Evolutionary conservation across 2,113 vertebrate genomes (phyloP), one percentile per base, ranked within the genome.

Genomic region (Calcarius ornatus): DNA sequence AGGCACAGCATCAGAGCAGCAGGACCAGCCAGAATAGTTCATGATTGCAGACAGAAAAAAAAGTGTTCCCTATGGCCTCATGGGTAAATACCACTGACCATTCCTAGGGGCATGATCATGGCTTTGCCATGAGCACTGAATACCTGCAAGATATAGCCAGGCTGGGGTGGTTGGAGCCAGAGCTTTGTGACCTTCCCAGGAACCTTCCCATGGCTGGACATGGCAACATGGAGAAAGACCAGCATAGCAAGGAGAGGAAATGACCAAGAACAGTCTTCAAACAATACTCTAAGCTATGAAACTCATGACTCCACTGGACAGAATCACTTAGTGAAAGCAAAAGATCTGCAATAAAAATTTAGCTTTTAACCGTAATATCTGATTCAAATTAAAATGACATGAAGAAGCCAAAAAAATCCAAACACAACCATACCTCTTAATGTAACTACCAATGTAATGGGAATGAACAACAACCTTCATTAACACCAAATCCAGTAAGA

Each of bases 401-500:
- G 37, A 89, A 71, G 17, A 35, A 61, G 22, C 19, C 65, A 79
- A 63, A 60, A 66, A 91, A 77, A 30, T 50, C 21, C 21, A 69
- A 61, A 54, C 13, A 63, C 20, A 59, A 42, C 6, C 20, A 48
- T 15, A 8, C 3, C 18, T 37, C 71, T 61, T 7, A n/a, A n/a
- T n/a, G n/a, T n/a, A n/a, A n/a, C 13, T 17, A 33, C n/a, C 66
- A 70, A 5, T 5, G 16, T 30, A 53, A 20, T 68, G 75, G 51
- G 42, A 50, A 79, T 1, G 11, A 88, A 73, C 40, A 85, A 78
- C 63, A 94, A 75, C 63, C 33, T 13, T 37, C 30, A 81, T 45
- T 84, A 91, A 63, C 43, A 92, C 13, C 72, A 90, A 65, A 94
- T 61, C 33, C 54, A 78, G 24, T 38, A 65, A 61, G 54, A 92